phyloP scores from a whole-genome alignment of 2,797 vertebrate species.

The Clamator glandarius region DNA sequence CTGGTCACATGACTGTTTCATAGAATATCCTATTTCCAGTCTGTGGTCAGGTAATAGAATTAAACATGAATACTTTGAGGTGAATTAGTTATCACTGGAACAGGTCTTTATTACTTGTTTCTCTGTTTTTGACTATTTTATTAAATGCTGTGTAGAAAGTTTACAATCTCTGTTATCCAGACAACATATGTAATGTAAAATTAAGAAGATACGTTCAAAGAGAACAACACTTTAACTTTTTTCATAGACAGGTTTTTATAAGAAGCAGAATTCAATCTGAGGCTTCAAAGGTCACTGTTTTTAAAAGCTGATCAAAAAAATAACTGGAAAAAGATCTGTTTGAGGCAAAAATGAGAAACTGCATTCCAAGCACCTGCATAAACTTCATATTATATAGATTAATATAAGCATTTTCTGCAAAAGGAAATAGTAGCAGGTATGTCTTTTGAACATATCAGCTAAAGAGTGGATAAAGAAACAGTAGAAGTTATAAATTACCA shows the following conservation, averaged over 20 bases:
- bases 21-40: neutral
- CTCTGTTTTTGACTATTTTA: constrained; percentile 51
- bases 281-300: neutral
- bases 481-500: neutral
- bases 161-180: constrained; percentile 12
- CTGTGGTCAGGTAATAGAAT: constrained; percentile 30
- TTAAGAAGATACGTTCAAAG: neutral
- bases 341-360: neutral
- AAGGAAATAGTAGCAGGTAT: neutral
- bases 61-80: constrained; percentile 40
- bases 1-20: neutral
- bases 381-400: neutral
- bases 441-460: neutral
- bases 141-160: constrained; percentile 41
- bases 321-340: neutral
- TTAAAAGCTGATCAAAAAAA: neutral
- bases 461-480: neutral
- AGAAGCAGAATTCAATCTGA: neutral
- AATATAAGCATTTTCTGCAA: neutral
- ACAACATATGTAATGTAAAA: constrained; percentile 24
- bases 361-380: neutral
- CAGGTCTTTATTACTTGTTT: constrained; percentile 33
- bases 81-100: constrained; percentile 28
- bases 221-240: neutral
- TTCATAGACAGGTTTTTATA: neutral